Evolutionary conservation across 2,888 invertebrate species (phyloP).

Genomic region (Acleris emargana): DNA sequence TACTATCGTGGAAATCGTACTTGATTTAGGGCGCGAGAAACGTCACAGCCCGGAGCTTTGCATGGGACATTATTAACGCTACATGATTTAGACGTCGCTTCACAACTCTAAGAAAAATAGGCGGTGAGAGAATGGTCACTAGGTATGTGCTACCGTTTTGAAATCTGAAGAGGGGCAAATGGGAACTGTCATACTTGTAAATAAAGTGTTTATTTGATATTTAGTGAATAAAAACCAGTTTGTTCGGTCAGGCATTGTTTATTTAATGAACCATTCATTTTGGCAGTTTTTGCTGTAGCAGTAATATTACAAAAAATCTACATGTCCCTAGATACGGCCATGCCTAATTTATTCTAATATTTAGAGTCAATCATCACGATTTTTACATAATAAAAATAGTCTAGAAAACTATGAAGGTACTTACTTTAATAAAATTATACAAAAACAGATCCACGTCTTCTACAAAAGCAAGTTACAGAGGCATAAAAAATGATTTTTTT

Average conservation of each 20-base stretch:
- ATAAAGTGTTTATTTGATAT: background rate
- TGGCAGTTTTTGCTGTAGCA: constrained; percentile 22
- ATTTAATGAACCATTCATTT: constrained; percentile 29
- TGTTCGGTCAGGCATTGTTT: constrained; percentile 22
- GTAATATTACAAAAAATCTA: constrained; percentile 32
- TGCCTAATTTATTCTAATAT: constrained; percentile 28
- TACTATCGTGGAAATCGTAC: too few relatives aligned
- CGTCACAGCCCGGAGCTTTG: too few relatives aligned
- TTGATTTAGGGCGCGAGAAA: too few relatives aligned
- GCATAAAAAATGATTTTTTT: constrained; percentile 2
- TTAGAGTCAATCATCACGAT: constrained; percentile 9
- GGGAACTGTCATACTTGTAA: background rate
- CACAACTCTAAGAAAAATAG: too few relatives aligned
- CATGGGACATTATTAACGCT: too few relatives aligned
- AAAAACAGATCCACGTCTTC: background rate
- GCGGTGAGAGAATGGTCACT: too few relatives aligned
- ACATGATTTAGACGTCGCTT: too few relatives aligned
- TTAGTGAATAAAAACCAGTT: background rate
- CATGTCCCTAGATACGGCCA: constrained; percentile 15
- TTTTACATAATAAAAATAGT: constrained; percentile 6
- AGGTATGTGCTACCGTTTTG: too few relatives aligned
- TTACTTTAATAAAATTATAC: constrained; percentile 1
- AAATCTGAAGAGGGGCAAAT: too few relatives aligned
- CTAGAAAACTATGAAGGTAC: background rate
- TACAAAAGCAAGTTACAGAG: constrained; percentile 16